Conservation (phyloP, 2,888 invertebrate genomes). For the Dysmachus trigonus region DNA sequence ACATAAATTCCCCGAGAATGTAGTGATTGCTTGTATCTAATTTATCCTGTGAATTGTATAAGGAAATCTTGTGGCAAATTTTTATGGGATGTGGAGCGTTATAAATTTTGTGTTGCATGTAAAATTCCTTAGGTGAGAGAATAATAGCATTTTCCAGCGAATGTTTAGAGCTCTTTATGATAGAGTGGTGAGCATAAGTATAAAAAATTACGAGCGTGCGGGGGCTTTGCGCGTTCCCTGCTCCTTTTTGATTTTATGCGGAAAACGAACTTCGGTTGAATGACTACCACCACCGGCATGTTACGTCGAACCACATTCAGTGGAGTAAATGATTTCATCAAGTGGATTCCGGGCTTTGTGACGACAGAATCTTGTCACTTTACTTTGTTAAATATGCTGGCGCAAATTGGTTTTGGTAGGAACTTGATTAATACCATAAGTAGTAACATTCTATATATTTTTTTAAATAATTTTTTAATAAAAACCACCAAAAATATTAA, state of each 20-base stretch:
- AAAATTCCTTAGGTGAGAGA: background rate
- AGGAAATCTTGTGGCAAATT: constrained; percentile 36
- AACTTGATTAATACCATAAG: background rate
- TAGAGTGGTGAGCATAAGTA: background rate
- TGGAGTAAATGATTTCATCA: background rate
- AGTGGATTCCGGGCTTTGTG: background rate
- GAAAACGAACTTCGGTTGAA: background rate
- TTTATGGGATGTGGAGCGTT: constrained; percentile 27
- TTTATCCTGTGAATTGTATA: constrained; percentile 30
- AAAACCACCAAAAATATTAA: too few species aligned
- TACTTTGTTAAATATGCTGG: background rate
- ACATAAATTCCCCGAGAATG: constrained; percentile 25
- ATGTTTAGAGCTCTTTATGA: constrained; percentile 3
- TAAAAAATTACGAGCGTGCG: background rate
- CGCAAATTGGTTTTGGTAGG: background rate
- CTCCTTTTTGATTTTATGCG: background rate
- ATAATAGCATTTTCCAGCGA: background rate
- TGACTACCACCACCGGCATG: background rate
- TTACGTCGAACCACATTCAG: background rate
- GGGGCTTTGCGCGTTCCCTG: background rate
- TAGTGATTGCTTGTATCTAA: constrained; percentile 34
- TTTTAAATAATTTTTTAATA: too few species aligned
- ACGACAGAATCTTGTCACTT: background rate
- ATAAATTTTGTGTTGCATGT: background rate
- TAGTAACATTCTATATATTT: too few species aligned